These are phyloP conservation scores for Geotrypetes seraphini DNA, from an alignment of 2,797 vertebrate genomes.

Conservation along the genomic window DNA sequence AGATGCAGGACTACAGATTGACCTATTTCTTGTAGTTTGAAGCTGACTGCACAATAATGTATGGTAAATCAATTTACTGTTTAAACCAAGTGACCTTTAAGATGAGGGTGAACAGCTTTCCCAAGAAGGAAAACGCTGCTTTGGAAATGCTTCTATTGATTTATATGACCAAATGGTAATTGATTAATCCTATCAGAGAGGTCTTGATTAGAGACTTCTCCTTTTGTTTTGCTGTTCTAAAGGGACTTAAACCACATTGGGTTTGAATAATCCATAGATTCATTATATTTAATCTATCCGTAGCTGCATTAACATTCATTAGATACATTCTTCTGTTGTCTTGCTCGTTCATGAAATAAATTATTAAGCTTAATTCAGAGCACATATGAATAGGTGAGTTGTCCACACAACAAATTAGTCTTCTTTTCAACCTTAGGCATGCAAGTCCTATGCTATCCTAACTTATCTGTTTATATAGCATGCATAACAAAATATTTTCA, in stretches of 20 bases:
- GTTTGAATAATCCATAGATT: too few species aligned
- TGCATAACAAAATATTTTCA: too few species aligned
- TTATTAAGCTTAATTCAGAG: too few species aligned
- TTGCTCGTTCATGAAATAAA: too few species aligned
- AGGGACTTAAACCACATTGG: neutral
- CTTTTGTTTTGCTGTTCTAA: slow-evolving; percentile 12
- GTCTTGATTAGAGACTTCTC: slow-evolving; percentile 25
- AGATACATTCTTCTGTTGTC: too few species aligned
- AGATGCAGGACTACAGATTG: slow-evolving; percentile 53
- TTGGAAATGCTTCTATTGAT: slow-evolving; percentile 24
- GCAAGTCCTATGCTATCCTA: too few species aligned
- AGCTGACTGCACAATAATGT: slow-evolving; percentile 26
- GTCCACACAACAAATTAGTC: too few species aligned
- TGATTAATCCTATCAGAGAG: slow-evolving; percentile 28
- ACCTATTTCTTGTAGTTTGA: slow-evolving; percentile 60
- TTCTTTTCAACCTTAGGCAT: too few species aligned
- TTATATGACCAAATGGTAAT: slow-evolving; percentile 23
- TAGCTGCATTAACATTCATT: too few species aligned
- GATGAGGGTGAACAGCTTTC: slow-evolving; percentile 14
- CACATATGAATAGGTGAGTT: too few species aligned
- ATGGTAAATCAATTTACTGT: slow-evolving; percentile 19
- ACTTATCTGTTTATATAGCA: too few species aligned
- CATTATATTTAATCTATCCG: too few species aligned
- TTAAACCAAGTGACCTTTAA: slow-evolving; percentile 20
- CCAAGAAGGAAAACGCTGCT: neutral